These are phyloP conservation scores for Chymomyza amoena DNA, from an alignment of 2,888 invertebrate genomes.

Conservation along the genomic window DNA sequence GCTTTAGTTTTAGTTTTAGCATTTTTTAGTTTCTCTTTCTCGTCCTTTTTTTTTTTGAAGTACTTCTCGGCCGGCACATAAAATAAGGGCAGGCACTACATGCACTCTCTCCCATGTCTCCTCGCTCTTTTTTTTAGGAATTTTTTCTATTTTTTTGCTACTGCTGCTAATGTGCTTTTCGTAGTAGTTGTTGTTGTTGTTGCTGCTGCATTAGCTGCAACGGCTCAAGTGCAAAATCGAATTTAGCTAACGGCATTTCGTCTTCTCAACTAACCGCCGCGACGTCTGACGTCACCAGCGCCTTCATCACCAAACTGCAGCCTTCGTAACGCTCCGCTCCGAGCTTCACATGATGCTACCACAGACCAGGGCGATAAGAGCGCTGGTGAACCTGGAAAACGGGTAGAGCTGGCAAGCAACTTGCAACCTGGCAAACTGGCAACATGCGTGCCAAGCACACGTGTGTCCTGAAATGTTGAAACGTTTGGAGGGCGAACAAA, in stretches of 20 bases:
- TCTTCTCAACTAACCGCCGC: slow-evolving; percentile 56
- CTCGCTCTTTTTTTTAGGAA: background rate
- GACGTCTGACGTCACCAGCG: slow-evolving; percentile 13
- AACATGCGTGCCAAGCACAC: slow-evolving; percentile 68
- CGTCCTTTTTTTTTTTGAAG: slow-evolving; percentile 32
- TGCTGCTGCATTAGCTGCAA: slow-evolving; percentile 64
- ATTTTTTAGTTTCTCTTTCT: background rate
- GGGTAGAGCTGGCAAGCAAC: background rate
- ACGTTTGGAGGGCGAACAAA: background rate
- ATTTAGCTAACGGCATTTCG: slow-evolving; percentile 71
- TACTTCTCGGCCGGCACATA: slow-evolving; percentile 28
- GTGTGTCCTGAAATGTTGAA: slow-evolving; percentile 26
- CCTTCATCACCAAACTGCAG: background rate
- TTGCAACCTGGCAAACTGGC: slow-evolving; percentile 20
- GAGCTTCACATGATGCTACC: background rate
- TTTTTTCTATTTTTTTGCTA: background rate
- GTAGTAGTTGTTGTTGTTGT: background rate
- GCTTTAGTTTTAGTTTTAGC: slow-evolving; percentile 52
- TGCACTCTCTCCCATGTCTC: background rate
- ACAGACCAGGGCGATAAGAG: slow-evolving; percentile 55
- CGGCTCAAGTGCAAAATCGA: slow-evolving; percentile 72
- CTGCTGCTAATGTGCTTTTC: background rate
- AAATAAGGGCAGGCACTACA: slow-evolving; percentile 19
- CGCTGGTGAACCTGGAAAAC: slow-evolving; percentile 3
- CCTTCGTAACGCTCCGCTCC: no score